phyloP scores from a whole-genome alignment of 1,140 invertebrate species.

The Drosophila equinoxialis region DNA sequence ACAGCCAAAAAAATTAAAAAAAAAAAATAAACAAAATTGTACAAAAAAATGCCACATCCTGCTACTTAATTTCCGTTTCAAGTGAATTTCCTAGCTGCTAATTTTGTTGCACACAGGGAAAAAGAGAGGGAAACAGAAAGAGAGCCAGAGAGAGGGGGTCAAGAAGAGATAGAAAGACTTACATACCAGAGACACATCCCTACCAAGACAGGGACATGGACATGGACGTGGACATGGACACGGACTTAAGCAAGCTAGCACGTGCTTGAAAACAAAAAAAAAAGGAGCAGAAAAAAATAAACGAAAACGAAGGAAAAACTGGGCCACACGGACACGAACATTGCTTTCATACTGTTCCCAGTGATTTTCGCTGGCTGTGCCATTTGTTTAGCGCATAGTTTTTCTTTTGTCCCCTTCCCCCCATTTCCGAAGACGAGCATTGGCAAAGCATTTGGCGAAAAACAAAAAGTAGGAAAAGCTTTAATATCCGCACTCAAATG shows the following conservation, averaged over 20 bases:
- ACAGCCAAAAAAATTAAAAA: constrained; percentile 22
- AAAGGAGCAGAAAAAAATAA: constrained; percentile 15
- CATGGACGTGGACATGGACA: constrained; percentile 7
- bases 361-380: constrained; percentile 55
- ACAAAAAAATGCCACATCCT: constrained; percentile 65
- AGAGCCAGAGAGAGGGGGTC: neutral
- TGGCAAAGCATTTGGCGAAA: constrained; percentile 39
- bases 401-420: constrained; percentile 28
- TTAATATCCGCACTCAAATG: constrained; percentile 67
- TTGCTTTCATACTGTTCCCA: constrained; percentile 54
- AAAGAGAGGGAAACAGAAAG: neutral
- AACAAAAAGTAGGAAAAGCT: constrained; percentile 45
- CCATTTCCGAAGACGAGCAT: constrained; percentile 13
- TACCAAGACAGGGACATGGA: constrained; percentile 10
- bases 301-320: constrained; percentile 12
- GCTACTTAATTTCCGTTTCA: constrained; percentile 78
- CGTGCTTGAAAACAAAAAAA: constrained; percentile 35
- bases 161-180: neutral
- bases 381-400: constrained; percentile 60
- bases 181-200: constrained; percentile 7
- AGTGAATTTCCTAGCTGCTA: constrained; percentile 77
- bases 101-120: constrained; percentile 60
- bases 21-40: constrained; percentile 25
- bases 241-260: constrained; percentile 23
- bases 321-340: constrained; percentile 40